phyloP scores from a whole-genome alignment of 2,888 invertebrate genomes.

The Deroplatys truncata region DNA sequence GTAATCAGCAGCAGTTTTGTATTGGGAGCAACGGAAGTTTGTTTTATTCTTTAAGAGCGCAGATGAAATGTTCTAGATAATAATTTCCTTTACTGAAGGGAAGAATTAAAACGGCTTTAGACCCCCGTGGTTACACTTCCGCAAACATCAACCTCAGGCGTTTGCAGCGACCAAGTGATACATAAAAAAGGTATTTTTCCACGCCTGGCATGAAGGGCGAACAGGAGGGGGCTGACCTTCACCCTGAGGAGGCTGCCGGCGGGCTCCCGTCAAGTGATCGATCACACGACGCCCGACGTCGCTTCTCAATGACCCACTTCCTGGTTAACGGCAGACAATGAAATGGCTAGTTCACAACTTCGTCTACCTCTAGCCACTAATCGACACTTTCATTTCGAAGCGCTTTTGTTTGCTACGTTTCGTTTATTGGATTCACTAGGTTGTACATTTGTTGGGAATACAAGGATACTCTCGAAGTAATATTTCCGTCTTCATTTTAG shows the following conservation, averaged over 20 bases:
- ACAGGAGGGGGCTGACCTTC: background rate
- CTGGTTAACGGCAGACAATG: background rate
- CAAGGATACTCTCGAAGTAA: no score
- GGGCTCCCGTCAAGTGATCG: background rate
- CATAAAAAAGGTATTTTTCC: background rate
- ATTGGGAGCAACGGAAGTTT: no score
- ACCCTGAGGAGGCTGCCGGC: background rate
- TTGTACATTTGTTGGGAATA: no score
- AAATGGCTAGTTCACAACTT: background rate
- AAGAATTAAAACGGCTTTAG: background rate
- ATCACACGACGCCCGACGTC: background rate
- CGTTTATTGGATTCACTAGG: no score
- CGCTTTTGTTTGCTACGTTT: background rate
- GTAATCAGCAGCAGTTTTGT: no score
- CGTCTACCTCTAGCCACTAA: background rate
- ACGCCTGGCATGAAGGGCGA: background rate
- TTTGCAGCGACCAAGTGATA: background rate
- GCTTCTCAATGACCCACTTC: background rate
- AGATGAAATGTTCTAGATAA: no score
- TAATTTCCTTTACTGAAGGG: no score
- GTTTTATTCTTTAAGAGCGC: no score
- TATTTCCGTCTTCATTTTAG: no score
- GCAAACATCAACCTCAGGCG: background rate
- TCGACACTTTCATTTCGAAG: background rate
- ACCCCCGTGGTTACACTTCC: background rate